A percentile compares a stretch with the other conserved stretches of the same genome.
phyloP scores from a whole-genome alignment of 2,113 vertebrate genomes.

The Garra rufa region DNA sequence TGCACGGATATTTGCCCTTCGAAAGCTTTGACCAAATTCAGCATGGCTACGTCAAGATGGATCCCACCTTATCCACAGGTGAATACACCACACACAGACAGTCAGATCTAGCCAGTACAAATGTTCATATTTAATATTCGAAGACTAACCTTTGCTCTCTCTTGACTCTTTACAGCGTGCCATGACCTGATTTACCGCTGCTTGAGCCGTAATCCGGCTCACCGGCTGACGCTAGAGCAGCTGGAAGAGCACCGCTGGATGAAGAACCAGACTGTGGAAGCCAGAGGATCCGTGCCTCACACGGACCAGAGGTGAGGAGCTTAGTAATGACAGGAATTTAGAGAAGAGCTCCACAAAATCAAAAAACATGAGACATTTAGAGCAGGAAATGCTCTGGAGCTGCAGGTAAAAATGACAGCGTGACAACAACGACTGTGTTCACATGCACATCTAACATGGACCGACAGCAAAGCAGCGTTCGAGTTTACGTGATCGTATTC shows the following conservation, averaged over 20 bases:
- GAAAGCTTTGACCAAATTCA: neutral
- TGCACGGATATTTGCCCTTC: neutral
- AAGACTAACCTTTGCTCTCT: neutral
- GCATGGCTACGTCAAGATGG: neutral
- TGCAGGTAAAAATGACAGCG: too few relatives aligned
- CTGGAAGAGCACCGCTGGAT: neutral
- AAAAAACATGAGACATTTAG: too few relatives aligned
- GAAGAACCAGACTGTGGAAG: neutral
- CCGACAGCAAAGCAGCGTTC: too few relatives aligned
- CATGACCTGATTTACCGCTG: neutral
- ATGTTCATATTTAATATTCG: too few relatives aligned
- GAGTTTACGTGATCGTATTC: too few relatives aligned
- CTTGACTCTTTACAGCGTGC: neutral
- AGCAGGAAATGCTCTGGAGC: too few relatives aligned
- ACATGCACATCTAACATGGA: too few relatives aligned
- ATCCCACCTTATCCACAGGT: too few relatives aligned
- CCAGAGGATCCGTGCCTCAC: neutral
- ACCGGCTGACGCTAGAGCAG: neutral
- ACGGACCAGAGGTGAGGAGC: neutral
- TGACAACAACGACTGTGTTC: too few relatives aligned
- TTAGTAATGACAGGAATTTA: too few relatives aligned
- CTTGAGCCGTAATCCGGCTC: neutral
- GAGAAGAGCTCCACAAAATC: too few relatives aligned
- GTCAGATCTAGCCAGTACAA: too few relatives aligned
- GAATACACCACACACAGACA: neutral